Percentiles rank a stretch among this genome's conserved stretches.
These are phyloP conservation scores for Oplegnathus fasciatus DNA, from an alignment of 2,113 vertebrate species.

Conservation along the genomic window DNA sequence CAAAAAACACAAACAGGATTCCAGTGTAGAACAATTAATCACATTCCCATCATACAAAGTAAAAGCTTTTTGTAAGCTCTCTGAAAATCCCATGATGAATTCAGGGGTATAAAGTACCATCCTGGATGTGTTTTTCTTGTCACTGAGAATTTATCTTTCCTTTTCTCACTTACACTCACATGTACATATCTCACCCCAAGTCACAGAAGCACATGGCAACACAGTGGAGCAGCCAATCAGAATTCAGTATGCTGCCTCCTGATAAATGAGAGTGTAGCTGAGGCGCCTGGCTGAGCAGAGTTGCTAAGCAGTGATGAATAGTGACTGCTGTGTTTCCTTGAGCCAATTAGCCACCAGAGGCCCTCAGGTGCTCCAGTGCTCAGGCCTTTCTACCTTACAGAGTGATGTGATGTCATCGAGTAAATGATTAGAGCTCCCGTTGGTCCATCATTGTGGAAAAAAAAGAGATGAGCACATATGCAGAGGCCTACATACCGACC, in stretches of 20 bases:
- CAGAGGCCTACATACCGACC: not conserved
- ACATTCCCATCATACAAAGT: not conserved
- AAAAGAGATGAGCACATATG: not conserved
- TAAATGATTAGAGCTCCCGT: slow-evolving; percentile 14
- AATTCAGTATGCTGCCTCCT: slow-evolving; percentile 53
- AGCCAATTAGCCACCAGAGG: slow-evolving; percentile 71
- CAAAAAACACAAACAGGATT: not conserved
- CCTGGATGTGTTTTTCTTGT: slow-evolving; percentile 19
- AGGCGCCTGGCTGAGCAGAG: slow-evolving; percentile 56
- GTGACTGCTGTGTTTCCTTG: slow-evolving; percentile 54
- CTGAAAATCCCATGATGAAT: not conserved
- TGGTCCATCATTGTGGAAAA: not conserved
- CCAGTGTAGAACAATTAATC: not conserved
- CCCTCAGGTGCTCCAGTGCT: slow-evolving; percentile 57
- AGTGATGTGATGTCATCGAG: slow-evolving; percentile 38
- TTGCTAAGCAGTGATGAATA: slow-evolving; percentile 73
- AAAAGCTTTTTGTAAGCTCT: not conserved
- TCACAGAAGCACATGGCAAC: slow-evolving; percentile 74
- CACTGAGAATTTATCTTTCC: slow-evolving; percentile 15
- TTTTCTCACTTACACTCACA: slow-evolving; percentile 26
- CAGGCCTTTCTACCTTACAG: slow-evolving; percentile 28
- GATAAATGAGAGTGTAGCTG: slow-evolving; percentile 63
- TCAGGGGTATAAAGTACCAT: not conserved
- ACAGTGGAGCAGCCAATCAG: slow-evolving; percentile 65
- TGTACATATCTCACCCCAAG: slow-evolving; percentile 17